phyloP scores from a whole-genome alignment of 2,888 invertebrate species.

The Erynnis tages region DNA sequence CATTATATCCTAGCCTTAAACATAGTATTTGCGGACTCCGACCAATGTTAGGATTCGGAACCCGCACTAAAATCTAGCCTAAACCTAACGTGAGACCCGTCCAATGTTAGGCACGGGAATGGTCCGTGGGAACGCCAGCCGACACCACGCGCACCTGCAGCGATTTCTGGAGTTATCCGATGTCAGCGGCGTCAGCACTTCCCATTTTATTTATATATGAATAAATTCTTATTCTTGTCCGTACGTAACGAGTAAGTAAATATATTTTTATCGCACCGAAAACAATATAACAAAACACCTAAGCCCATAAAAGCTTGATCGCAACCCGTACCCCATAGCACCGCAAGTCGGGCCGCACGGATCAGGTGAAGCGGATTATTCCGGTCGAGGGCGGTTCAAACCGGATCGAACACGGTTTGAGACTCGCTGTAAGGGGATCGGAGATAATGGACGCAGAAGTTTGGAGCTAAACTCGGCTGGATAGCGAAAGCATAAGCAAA shows the following conservation, averaged over 20 bases:
- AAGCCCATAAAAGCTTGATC: conserved; percentile 24
- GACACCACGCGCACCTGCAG: too few relatives aligned
- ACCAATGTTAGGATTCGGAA: too few relatives aligned
- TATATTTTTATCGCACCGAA: neutral
- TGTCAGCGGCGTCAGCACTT: too few relatives aligned
- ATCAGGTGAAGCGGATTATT: conserved; percentile 35
- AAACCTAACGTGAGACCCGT: too few relatives aligned
- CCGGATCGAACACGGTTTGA: conserved; percentile 49
- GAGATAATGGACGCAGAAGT: conserved; percentile 13
- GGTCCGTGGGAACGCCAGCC: too few relatives aligned
- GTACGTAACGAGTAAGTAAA: neutral
- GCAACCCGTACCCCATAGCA: conserved; percentile 12
- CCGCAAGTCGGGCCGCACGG: conserved; percentile 29
- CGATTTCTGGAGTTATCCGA: too few relatives aligned
- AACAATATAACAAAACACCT: conserved; percentile 5
- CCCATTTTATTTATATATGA: too few relatives aligned
- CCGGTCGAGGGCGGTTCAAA: conserved; percentile 74
- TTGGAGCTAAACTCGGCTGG: conserved; percentile 13
- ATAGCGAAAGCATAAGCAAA: conserved; percentile 12
- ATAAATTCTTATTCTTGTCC: neutral
- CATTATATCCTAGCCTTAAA: too few relatives aligned
- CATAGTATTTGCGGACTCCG: too few relatives aligned
- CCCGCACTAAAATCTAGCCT: too few relatives aligned
- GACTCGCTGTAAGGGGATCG: conserved; percentile 30
- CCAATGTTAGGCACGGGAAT: too few relatives aligned